These are phyloP conservation scores for Spea bombifrons DNA, from an alignment of 2,113 vertebrate genomes.

Conservation along the genomic window DNA sequence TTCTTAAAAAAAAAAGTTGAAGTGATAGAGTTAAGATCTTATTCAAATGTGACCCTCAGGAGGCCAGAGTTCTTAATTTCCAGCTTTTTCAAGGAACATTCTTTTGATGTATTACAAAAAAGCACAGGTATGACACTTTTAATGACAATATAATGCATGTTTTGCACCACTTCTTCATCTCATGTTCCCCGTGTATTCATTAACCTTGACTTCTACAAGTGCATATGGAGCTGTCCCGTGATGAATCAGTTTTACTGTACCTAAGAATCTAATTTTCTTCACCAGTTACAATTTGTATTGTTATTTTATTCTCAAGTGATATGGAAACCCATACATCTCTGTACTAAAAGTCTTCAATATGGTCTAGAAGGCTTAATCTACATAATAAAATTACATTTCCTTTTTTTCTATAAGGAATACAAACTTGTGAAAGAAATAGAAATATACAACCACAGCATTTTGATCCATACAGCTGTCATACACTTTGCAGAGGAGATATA, in stretches of 20 bases:
- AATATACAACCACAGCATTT: neutral
- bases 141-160: conserved; percentile 40
- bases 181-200: conserved; percentile 27
- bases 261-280: conserved; percentile 30
- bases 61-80: conserved; percentile 32
- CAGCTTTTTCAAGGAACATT: conserved; percentile 37
- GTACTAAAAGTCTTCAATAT: neutral
- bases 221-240: conserved; percentile 23
- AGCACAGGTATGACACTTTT: conserved; percentile 38
- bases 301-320: conserved; percentile 30
- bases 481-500: neutral
- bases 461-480: neutral
- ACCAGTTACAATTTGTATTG: conserved; percentile 5
- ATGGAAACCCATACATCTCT: conserved; percentile 5
- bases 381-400: neutral
- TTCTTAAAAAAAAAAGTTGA: neutral
- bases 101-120: conserved; percentile 36
- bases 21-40: conserved; percentile 20
- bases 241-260: conserved; percentile 41
- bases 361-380: neutral
- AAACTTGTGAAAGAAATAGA: neutral
- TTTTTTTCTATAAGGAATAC: neutral
- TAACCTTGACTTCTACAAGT: conserved; percentile 40
- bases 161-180: conserved; percentile 18
- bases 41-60: conserved; percentile 38